These are phyloP conservation scores for Drosophila triauraria DNA, from an alignment of 1,140 invertebrate species.

Conservation along the genomic window DNA sequence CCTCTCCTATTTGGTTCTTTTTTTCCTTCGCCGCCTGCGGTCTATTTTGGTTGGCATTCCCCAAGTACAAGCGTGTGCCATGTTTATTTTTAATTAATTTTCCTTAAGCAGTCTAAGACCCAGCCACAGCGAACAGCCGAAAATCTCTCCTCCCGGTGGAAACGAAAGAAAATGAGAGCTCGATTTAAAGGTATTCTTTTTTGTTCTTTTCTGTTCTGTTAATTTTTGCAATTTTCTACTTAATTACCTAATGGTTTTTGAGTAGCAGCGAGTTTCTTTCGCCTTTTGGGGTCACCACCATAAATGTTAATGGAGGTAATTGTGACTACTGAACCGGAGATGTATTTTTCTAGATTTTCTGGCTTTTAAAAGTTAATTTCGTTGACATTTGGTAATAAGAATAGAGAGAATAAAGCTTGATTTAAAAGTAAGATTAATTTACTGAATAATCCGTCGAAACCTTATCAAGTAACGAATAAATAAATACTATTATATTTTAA, in stretches of 20 bases:
- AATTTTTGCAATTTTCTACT: conserved; percentile 82
- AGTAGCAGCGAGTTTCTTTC: conserved; percentile 15
- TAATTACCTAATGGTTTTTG: conserved; percentile 71
- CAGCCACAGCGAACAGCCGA: conserved; percentile 30
- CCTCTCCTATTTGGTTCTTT: conserved; percentile 10
- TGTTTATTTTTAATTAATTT: conserved; percentile 84
- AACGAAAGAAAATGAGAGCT: conserved; percentile 9
- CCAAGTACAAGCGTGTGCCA: conserved; percentile 78
- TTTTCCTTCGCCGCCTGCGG: conserved; percentile 50
- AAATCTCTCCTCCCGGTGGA: conserved; percentile 21
- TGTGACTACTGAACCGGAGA: conserved; percentile 37
- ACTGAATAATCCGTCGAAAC: too few relatives aligned
- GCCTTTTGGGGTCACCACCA: conserved; percentile 53
- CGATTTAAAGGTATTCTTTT: conserved; percentile 11
- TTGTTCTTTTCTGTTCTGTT: conserved; percentile 45
- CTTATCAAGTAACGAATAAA: too few relatives aligned
- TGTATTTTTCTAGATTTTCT: not conserved
- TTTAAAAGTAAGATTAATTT: too few relatives aligned
- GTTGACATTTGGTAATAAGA: not conserved
- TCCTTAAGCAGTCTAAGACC: conserved; percentile 79
- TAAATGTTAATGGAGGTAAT: conserved; percentile 72
- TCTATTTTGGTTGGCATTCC: conserved; percentile 80
- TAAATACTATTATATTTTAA: too few relatives aligned
- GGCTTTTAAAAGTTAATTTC: not conserved
- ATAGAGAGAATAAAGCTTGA: too few relatives aligned